Evolutionary conservation across 1,140 invertebrate species (phyloP), one percentile per base, ranked within the genome.

Genomic region (Spodoptera litura): DNA sequence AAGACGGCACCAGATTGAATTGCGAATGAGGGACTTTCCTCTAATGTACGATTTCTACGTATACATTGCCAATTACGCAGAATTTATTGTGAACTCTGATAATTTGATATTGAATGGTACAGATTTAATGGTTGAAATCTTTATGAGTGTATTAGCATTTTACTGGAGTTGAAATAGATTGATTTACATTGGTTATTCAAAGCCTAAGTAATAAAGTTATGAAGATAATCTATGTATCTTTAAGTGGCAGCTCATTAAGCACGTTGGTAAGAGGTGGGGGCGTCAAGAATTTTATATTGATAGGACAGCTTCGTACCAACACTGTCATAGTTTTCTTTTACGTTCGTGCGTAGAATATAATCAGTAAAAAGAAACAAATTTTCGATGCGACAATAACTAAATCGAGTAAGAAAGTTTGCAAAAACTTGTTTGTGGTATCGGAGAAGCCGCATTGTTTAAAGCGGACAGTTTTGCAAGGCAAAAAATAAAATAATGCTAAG

Each of bases 321-420:
- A 25, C 59, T 80, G 25, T 78, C 74, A 11, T 49, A 61, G 12
- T 66, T 81, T 74, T 74, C 70, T 81, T 81, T 73, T 68, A 78
- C 77, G 58, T 72, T 58, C 59, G 27, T 72, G 58, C 59, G 58
- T 64, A 62, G 49, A 35, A 11, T 15, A 55, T 68, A 74, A 75
- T 77, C 58, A 35, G 58, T 73, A 76, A 71, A 79, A 78, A 78
- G 52, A 77, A 82, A 82, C 27, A 20, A 77, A 61, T 73, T 61
- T 64, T 9, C 66, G 76, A 70, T 35, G 52, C 77, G 74, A 80
- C 70, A 78, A 79, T 78, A 74, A 80, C 27, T 56, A 80, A 83
- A 83, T 80, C 80, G 80, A 77, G 66, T 56, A 82, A 86, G 87
- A 87, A 87, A 87, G 84, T 82, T 78, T 64, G 74, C 81, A 87